phyloP scores from a whole-genome alignment of 1,140 invertebrate species.

The Hycleus cichorii region DNA sequence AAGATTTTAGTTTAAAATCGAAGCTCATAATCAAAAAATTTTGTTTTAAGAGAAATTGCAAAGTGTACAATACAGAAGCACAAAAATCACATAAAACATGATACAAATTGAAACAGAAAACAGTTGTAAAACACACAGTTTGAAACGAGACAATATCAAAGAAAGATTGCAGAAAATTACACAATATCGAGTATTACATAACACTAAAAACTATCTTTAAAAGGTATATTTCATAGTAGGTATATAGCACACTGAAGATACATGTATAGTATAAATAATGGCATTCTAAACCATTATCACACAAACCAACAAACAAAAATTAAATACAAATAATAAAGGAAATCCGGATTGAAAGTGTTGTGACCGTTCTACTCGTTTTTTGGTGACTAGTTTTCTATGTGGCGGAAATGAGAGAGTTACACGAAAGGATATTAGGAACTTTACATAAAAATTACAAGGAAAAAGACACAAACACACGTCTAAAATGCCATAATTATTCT shows the following conservation, averaged over 20 bases:
- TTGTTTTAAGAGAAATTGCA: too few relatives aligned
- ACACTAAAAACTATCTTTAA: conserved; percentile 13
- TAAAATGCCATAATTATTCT: conserved; percentile 30
- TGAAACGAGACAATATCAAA: conserved; percentile 2
- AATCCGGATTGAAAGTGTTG: conserved; percentile 6
- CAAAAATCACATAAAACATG: not conserved
- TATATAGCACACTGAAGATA: conserved; percentile 36
- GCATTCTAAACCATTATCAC: conserved; percentile 37
- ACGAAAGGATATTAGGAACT: conserved; percentile 24
- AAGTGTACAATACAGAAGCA: not conserved
- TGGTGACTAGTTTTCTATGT: conserved; percentile 6
- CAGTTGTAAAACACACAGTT: conserved; percentile 10
- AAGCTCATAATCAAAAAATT: too few relatives aligned
- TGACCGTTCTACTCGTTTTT: conserved; percentile 4
- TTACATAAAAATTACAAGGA: conserved; percentile 9
- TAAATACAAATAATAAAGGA: conserved; percentile 1
- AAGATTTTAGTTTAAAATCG: too few relatives aligned
- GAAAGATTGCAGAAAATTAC: conserved; percentile 9
- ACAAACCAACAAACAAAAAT: conserved; percentile 14
- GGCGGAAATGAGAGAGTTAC: too few relatives aligned
- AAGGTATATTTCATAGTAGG: conserved; percentile 18
- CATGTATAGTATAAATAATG: conserved; percentile 25
- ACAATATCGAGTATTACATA: conserved; percentile 17
- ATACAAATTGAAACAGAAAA: not conserved
- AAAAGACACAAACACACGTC: conserved; percentile 16